Conservation (phyloP, 2,888 invertebrate species). For the Sylvicola cinctus region DNA sequence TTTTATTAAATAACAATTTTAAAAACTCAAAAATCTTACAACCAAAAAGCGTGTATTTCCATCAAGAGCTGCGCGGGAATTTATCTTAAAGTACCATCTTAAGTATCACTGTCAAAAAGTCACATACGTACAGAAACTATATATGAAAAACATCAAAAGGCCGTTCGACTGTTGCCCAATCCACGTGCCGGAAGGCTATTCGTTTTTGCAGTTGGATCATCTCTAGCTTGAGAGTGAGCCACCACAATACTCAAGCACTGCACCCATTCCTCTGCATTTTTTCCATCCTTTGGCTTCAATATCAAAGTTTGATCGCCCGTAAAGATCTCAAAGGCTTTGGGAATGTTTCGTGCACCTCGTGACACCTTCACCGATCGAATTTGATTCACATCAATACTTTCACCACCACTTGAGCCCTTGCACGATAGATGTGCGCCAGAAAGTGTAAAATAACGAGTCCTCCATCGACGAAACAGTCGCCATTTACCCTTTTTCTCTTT, state of each 20-base stretch:
- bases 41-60: too few species aligned
- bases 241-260: slow-evolving; percentile 86
- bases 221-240: slow-evolving; percentile 39
- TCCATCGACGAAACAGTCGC: slow-evolving; percentile 79
- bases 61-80: too few species aligned
- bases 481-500: slow-evolving; percentile 86
- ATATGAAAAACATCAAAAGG: slow-evolving; percentile 5
- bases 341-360: slow-evolving; percentile 74
- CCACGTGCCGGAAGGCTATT: slow-evolving; percentile 25
- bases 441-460: slow-evolving; percentile 82
- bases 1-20: too few species aligned
- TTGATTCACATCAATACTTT: slow-evolving; percentile 77
- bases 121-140: neutral
- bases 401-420: slow-evolving; percentile 62
- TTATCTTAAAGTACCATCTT: too few species aligned
- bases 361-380: slow-evolving; percentile 90
- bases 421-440: slow-evolving; percentile 83
- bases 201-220: slow-evolving; percentile 24
- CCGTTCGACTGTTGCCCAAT: slow-evolving; percentile 7
- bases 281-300: slow-evolving; percentile 83
- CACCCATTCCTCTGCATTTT: slow-evolving; percentile 91
- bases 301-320: slow-evolving; percentile 82
- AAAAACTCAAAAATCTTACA: too few species aligned
- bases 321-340: slow-evolving; percentile 92
- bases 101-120: too few species aligned